Base-by-base conservation (phyloP, 2,113 vertebrate genomes). In the Barnardius zonarius region DNA sequence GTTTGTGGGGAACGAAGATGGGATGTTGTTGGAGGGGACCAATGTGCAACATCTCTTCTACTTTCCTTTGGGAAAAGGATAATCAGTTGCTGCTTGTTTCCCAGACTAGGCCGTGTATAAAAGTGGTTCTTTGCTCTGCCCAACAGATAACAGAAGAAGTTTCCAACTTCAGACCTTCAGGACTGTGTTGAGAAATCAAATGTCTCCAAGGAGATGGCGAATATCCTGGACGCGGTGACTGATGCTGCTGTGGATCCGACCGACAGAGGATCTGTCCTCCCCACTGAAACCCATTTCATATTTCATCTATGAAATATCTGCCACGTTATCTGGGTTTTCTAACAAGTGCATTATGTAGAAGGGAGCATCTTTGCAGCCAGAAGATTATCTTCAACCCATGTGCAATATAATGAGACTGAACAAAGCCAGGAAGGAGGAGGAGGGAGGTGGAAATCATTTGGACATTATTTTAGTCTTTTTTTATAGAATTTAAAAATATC, bases 111-210 rank as follows among this genome's bases (percentile, higher is more conserved):
- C 77, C 77, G 76, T 83, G 55, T 30, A 46, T 92, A 64, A 92
- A 96, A 81, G 18, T 5, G 12, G 12, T 33, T 92, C 37, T 97
- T 95, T 97, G 62, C 86, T 98, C 90, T 98, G 48, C 86, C 87
- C 94, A 37, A 79, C 97, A 98, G 97, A 88, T 96, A 61, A 63
- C 79, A 77, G 97, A 95, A 96, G 97, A 97, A 67, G n/a, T 75
- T 93, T 66, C 51, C 39, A 59, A 75, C 59, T 17, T 17, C 63
- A 92, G 89, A 94, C 74, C 84, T 83, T 51, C 83, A 93, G 83
- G 90, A 64, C 90, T 61, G 52, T 66, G 81, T n/a, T 57, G 80
- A 61, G 88, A 82, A 76, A 79, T 22, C 24, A 90, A 96, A 93
- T 25, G 8, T 48, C 91, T 61, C 51, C 75, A 79, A 84, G 89